Percentiles rank a stretch among this genome's conserved stretches.
These are phyloP conservation scores for Solenodon paradoxus DNA, from an alignment of 2,113 vertebrate genomes.

Conservation along the genomic window DNA sequence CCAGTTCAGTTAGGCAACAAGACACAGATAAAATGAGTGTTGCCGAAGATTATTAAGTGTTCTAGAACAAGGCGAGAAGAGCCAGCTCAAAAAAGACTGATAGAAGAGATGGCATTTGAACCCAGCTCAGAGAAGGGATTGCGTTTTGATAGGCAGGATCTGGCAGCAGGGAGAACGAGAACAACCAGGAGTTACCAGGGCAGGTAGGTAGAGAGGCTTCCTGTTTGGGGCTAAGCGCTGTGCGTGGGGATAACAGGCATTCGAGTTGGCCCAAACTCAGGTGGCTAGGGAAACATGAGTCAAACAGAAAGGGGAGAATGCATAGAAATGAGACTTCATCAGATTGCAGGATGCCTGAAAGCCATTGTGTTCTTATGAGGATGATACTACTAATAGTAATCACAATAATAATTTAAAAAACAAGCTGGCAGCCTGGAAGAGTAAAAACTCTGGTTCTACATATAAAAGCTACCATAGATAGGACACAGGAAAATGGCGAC, in stretches of 20 bases:
- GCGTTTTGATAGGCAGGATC: not conserved
- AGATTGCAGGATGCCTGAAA: not conserved
- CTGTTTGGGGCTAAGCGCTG: not conserved
- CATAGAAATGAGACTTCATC: not conserved
- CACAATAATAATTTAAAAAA: too few relatives aligned
- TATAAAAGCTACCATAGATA: not conserved
- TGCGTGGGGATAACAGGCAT: not conserved
- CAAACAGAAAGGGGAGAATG: conserved; percentile 1
- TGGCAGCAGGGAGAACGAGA: not conserved
- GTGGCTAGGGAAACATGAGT: not conserved
- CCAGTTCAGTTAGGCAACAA: not conserved
- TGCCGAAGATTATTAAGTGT: not conserved
- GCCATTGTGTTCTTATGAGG: not conserved
- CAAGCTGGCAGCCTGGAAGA: not conserved
- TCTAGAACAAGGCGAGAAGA: not conserved
- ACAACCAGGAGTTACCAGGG: not conserved
- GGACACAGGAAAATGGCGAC: not conserved
- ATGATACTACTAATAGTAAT: too few relatives aligned
- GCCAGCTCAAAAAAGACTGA: not conserved
- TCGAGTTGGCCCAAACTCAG: not conserved
- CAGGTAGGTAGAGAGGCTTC: not conserved
- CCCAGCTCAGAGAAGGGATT: not conserved
- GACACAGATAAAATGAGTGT: not conserved
- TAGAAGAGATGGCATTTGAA: not conserved
- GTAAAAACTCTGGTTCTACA: not conserved